Evolutionary conservation across 92 coral and sea anemone genomes (phyloP).

Genomic region (Epizoanthus scotinus): DNA sequence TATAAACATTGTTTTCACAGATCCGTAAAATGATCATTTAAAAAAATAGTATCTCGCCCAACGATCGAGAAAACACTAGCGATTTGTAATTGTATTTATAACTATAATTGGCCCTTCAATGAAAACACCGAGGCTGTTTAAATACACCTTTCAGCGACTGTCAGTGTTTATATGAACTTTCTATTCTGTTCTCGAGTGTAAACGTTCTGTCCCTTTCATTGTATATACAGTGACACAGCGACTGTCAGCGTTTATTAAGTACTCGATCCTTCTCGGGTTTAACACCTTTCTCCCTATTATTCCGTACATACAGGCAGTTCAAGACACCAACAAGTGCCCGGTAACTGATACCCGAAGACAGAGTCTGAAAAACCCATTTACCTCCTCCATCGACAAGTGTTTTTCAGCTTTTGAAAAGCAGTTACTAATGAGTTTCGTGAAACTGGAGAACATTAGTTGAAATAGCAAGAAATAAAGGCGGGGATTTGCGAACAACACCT

Average conservation of each 20-base stretch:
- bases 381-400: slow-evolving; percentile 9
- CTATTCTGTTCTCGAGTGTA: not conserved
- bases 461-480: not conserved
- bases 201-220: not conserved
- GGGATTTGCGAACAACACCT: not conserved
- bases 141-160: slow-evolving; percentile 14
- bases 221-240: not conserved
- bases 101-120: not conserved
- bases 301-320: no score
- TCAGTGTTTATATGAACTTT: not conserved
- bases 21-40: not conserved
- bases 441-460: not conserved
- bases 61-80: not conserved
- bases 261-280: not conserved
- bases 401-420: slow-evolving; percentile 3
- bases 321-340: no score
- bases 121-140: slow-evolving; percentile 4
- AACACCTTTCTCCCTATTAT: not conserved
- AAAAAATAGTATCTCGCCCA: not conserved
- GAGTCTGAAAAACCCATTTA: not conserved
- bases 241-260: not conserved
- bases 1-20: no score
- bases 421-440: not conserved
- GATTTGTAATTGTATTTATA: not conserved
- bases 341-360: not conserved